Conservation (phyloP, 2,888 invertebrate species). For the Drosophila merina region DNA sequence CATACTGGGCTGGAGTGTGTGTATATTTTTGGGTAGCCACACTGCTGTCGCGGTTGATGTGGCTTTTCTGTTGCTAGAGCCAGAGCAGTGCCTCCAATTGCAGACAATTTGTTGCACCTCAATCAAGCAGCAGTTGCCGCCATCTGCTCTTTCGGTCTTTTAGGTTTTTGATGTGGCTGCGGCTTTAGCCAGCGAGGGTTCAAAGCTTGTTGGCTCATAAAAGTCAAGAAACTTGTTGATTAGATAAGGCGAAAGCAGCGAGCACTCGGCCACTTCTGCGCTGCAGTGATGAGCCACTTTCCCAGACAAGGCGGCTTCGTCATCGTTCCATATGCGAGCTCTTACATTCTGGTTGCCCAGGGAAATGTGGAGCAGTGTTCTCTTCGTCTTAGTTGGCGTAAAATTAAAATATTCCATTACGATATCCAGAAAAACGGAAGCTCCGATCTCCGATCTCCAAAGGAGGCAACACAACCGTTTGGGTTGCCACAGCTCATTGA, state of each 20-base stretch:
- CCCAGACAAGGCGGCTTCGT: conserved; percentile 54
- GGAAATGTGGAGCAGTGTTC: conserved; percentile 13
- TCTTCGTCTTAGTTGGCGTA: background rate
- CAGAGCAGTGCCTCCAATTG: conserved; percentile 58
- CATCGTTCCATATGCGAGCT: conserved; percentile 40
- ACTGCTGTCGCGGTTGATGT: conserved; percentile 10
- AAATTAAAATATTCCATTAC: background rate
- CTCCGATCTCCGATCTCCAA: too few relatives aligned
- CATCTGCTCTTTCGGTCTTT: conserved; percentile 32
- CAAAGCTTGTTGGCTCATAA: conserved; percentile 42
- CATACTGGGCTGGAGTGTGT: conserved; percentile 34
- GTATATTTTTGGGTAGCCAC: conserved; percentile 56
- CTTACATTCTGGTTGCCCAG: conserved; percentile 12
- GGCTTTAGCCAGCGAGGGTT: conserved; percentile 31
- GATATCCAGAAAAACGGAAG: background rate
- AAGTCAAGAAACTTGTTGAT: conserved; percentile 68
- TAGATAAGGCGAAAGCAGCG: conserved; percentile 61
- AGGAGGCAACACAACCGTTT: too few relatives aligned
- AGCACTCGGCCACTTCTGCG: conserved; percentile 8
- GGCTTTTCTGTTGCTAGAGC: conserved; percentile 17
- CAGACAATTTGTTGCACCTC: conserved; percentile 78
- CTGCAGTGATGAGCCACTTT: conserved; percentile 57
- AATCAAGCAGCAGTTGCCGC: conserved; percentile 65
- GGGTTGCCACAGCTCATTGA: background rate
- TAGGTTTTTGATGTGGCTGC: conserved; percentile 1